These are phyloP conservation scores for Cerceris rybyensis DNA, from an alignment of 2,888 invertebrate genomes.

Conservation along the genomic window DNA sequence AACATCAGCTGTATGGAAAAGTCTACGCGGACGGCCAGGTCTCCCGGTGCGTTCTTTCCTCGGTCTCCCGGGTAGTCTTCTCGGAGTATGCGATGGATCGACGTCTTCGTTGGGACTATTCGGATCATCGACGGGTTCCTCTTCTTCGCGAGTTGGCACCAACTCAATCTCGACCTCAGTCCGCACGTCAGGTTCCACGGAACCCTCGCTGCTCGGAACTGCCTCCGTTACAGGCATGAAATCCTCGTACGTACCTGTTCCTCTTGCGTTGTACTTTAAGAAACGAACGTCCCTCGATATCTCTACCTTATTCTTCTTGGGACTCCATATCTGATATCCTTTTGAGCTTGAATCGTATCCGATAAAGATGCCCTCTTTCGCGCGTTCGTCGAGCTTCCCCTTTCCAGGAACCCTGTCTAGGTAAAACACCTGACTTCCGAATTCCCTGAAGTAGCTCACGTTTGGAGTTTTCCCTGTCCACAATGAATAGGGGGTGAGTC, in stretches of 20 bases:
- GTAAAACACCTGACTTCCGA: neutral
- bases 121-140: too few species aligned
- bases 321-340: neutral
- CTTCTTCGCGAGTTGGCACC: too few species aligned
- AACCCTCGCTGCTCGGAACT: neutral
- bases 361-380: constrained; percentile 1
- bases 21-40: too few species aligned
- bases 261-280: neutral
- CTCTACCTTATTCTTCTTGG: neutral
- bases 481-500: neutral
- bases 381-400: constrained; percentile 6
- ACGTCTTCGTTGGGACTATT: too few species aligned
- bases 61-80: too few species aligned
- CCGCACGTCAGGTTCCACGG: neutral
- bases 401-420: neutral
- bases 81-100: too few species aligned
- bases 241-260: neutral
- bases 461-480: neutral
- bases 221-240: neutral
- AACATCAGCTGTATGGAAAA: neutral
- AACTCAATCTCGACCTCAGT: too few species aligned
- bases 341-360: neutral
- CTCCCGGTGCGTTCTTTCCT: too few species aligned
- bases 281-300: neutral
- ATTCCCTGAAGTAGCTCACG: neutral